These are phyloP conservation scores for Percina caprodes DNA, from an alignment of 2,113 vertebrate genomes.

Conservation along the genomic window DNA sequence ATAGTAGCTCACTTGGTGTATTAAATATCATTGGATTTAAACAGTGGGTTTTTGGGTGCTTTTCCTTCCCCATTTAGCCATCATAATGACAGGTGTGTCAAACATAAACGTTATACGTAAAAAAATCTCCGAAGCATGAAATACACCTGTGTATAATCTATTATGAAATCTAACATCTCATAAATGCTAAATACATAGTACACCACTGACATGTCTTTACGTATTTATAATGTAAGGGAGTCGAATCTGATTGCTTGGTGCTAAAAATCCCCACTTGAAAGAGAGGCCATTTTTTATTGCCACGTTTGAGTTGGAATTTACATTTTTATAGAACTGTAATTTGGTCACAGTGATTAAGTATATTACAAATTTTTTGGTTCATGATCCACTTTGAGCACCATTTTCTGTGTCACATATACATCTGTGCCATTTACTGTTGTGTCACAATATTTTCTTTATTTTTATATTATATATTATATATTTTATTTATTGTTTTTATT, in stretches of 20 bases:
- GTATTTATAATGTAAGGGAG: constrained; percentile 37
- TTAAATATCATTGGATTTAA: constrained; percentile 22
- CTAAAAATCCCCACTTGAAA: constrained; percentile 28
- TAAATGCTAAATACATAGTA: constrained; percentile 34
- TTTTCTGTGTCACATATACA: constrained; percentile 24
- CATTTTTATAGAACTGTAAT: constrained; percentile 72
- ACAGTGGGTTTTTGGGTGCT: neutral
- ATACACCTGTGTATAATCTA: constrained; percentile 6
- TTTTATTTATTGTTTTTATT: too few relatives aligned
- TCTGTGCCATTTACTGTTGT: neutral
- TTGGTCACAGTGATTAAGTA: constrained; percentile 63
- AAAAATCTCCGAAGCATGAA: constrained; percentile 1
- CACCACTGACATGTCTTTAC: constrained; percentile 32
- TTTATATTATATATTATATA: too few relatives aligned
- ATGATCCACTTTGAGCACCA: constrained; percentile 39
- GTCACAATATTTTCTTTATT: neutral
- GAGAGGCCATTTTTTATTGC: constrained; percentile 31
- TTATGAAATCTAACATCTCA: constrained; percentile 29
- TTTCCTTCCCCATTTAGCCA: neutral
- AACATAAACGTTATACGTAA: neutral
- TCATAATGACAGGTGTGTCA: neutral
- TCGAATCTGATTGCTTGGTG: constrained; percentile 46
- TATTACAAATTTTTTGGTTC: constrained; percentile 28
- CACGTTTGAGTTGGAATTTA: constrained; percentile 49
- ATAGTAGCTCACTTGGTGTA: neutral